phyloP scores from a whole-genome alignment of 2,797 vertebrate species.

The Sciurus carolinensis region DNA sequence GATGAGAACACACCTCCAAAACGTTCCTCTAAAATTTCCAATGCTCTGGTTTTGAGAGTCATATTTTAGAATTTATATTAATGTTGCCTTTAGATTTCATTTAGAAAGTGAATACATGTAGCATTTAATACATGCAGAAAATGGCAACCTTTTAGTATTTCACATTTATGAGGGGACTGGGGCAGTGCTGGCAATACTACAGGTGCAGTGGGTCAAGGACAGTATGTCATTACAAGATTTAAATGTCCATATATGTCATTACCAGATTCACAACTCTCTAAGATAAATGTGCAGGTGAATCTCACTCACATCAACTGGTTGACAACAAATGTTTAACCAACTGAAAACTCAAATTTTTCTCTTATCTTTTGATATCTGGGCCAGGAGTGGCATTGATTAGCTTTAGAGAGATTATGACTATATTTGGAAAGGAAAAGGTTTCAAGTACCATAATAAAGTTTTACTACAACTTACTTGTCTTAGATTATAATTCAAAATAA shows the following conservation, averaged over 20 bases:
- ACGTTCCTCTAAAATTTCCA: neutral
- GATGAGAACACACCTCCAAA: neutral
- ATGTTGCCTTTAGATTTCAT: conserved; percentile 17
- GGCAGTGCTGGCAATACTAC: too few species aligned
- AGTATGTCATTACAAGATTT: neutral
- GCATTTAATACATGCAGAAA: neutral
- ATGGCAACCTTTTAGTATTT: neutral
- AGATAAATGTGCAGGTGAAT: neutral
- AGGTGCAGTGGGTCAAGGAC: neutral
- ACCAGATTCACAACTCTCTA: neutral
- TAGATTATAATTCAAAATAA: conserved; percentile 6
- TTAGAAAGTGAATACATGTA: neutral
- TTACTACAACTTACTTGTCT: neutral
- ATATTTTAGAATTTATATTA: neutral
- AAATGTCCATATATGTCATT: neutral
- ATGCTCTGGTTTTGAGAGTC: neutral
- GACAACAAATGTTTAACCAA: neutral
- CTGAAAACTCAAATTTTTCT: neutral
- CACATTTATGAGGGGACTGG: neutral
- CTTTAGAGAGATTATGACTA: neutral
- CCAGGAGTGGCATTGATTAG: neutral
- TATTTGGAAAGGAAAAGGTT: neutral
- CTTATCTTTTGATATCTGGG: neutral
- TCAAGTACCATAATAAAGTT: neutral
- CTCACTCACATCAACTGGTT: neutral